Base-by-base conservation (phyloP, 2,888 invertebrate species). In the Crepidodera aurea region DNA sequence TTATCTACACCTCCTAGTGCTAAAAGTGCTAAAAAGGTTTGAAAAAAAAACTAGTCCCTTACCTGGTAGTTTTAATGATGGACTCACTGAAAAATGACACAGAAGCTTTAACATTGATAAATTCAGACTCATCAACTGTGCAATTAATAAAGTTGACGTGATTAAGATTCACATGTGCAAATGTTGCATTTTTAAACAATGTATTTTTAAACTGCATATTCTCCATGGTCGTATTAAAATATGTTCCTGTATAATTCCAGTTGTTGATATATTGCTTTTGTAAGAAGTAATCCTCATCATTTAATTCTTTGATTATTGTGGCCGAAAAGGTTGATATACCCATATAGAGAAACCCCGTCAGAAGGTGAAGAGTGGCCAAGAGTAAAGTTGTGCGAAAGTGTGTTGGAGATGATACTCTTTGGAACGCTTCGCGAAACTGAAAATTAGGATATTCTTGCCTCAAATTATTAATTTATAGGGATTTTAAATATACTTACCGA, bases 101-200 rank as follows among this genome's bases (percentile, higher is more conserved):
- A 46, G 90, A 90, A 10, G 89, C 88, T 77, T 88, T 90, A 40
- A 92, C 87, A 70, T 88, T 90, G 25, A 86, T 84, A 74, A 92
- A 89, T 68, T 88, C 87, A 2, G 87, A 87, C 40, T 87, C 86
- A n/a, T 82, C 81, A 74, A 92, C 89, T 4, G 87, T 83, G 75
- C 91, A 91, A 74, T 89, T 89, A 69, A 82, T 81, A 78, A 92
- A 92, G 61, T 86, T 82, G 15, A 91, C 89, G 72, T 91, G 91
- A 63, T 87, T 90, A 77, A 92, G 83, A 69, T 89, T 81, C 78
- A 90, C 83, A 70, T 89, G 87, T 15, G 84, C 83, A 77, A 91
- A 91, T 15, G 85, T 87, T 74, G 88, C 88, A 65, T 88, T 86
- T 25, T 78, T 77, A 78, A 91, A 91, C 10, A 82, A 82, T 1